Evolutionary conservation across 2,888 invertebrate genomes (phyloP).

Genomic region (Syrphus vitripennis): DNA sequence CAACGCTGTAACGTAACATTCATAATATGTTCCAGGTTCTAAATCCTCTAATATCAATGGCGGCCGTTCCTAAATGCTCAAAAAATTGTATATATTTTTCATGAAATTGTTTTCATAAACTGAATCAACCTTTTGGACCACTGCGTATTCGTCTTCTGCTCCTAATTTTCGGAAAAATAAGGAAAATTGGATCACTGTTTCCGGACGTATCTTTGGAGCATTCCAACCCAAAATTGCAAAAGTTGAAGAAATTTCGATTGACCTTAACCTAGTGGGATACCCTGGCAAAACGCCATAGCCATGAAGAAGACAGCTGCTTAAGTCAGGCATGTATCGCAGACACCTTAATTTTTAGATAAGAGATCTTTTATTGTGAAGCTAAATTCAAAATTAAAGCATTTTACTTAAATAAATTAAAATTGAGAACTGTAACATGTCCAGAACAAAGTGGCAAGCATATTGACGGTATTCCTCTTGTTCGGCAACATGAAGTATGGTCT

Average conservation of each 20-base stretch:
- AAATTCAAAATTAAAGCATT: constrained; percentile 72
- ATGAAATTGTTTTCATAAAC: not conserved
- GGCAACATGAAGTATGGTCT: constrained; percentile 92
- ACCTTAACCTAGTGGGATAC: constrained; percentile 86
- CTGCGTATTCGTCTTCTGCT: constrained; percentile 83
- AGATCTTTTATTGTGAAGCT: not conserved
- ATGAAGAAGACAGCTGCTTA: constrained; percentile 91
- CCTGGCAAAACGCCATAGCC: constrained; percentile 92
- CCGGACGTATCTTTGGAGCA: constrained; percentile 86
- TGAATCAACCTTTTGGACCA: constrained; percentile 81
- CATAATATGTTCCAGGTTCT: constrained; percentile 88
- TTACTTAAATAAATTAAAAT: constrained; percentile 92
- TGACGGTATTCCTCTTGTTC: constrained; percentile 87
- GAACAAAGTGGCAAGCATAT: constrained; percentile 89
- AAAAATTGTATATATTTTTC: not conserved
- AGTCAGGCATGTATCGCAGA: constrained; percentile 90
- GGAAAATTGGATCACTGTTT: constrained; percentile 87
- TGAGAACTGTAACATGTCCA: constrained; percentile 89
- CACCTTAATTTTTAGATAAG: constrained; percentile 82
- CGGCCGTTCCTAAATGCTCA: constrained; percentile 81
- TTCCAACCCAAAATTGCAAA: constrained; percentile 92
- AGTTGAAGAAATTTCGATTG: constrained; percentile 88
- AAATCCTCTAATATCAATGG: constrained; percentile 90
- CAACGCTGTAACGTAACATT: constrained; percentile 90
- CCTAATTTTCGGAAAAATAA: constrained; percentile 84